phyloP scores from a whole-genome alignment of 2,113 vertebrate species.

The Microcebus murinus region DNA sequence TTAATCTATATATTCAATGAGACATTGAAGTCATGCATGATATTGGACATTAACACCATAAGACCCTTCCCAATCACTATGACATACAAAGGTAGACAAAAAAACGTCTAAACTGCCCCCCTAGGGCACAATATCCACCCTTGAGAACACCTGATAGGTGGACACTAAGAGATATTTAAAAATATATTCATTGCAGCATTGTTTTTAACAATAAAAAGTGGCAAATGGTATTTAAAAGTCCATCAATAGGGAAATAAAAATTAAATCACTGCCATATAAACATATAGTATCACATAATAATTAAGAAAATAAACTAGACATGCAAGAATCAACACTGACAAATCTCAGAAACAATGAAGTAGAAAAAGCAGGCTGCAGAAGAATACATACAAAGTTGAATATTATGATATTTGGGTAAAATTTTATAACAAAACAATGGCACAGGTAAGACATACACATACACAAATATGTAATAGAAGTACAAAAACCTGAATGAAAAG shows the following conservation, averaged over 20 bases:
- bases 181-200: background rate
- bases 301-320: slow-evolving; percentile 13
- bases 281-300: background rate
- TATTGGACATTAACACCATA: background rate
- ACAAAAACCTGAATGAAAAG: slow-evolving; percentile 3
- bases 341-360: background rate
- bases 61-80: background rate
- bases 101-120: background rate
- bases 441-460: background rate
- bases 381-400: background rate
- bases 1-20: background rate
- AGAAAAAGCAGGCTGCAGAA: background rate
- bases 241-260: background rate
- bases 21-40: background rate
- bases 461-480: background rate
- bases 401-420: background rate
- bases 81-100: background rate
- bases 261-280: background rate
- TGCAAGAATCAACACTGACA: slow-evolving; percentile 1
- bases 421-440: slow-evolving; percentile 18
- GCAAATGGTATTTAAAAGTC: background rate
- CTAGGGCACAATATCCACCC: background rate
- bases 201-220: background rate
- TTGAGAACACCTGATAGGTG: background rate
- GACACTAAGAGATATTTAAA: background rate